Conservation (phyloP, 2,797 vertebrate genomes). For the Delichon dasypus region DNA sequence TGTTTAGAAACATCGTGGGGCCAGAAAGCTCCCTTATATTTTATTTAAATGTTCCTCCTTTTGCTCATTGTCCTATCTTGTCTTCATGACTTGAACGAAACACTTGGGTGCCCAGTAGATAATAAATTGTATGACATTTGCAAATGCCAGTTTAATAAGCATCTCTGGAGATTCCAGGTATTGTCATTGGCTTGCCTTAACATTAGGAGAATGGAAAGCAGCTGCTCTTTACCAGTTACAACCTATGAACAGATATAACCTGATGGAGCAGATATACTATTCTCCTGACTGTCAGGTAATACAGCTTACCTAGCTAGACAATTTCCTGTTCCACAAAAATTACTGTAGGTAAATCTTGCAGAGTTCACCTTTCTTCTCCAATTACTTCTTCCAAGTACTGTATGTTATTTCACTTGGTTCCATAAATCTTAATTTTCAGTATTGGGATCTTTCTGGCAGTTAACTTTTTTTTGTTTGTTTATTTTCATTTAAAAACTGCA, state of each 20-base stretch:
- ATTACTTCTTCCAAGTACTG: background rate
- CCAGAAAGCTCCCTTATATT: background rate
- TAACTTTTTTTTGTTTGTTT: background rate
- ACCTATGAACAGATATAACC: background rate
- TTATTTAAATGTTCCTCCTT: background rate
- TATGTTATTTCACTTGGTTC: background rate
- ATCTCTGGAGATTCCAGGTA: background rate
- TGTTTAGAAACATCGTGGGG: background rate
- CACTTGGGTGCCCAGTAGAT: background rate
- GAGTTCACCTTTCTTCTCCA: background rate
- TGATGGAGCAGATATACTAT: background rate
- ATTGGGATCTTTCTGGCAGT: background rate
- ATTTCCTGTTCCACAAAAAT: background rate
- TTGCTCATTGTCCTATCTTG: background rate
- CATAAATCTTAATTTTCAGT: background rate
- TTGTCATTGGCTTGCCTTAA: background rate
- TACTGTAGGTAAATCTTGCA: background rate
- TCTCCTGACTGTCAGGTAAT: background rate
- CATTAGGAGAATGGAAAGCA: constrained; percentile 19
- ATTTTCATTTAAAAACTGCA: background rate
- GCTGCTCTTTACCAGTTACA: background rate
- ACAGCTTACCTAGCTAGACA: background rate
- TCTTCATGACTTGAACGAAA: background rate
- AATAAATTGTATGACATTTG: constrained; percentile 46
- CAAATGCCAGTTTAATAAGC: constrained; percentile 44